phyloP scores from a whole-genome alignment of 2,113 vertebrate genomes.

The Rhinolophus sinicus region DNA sequence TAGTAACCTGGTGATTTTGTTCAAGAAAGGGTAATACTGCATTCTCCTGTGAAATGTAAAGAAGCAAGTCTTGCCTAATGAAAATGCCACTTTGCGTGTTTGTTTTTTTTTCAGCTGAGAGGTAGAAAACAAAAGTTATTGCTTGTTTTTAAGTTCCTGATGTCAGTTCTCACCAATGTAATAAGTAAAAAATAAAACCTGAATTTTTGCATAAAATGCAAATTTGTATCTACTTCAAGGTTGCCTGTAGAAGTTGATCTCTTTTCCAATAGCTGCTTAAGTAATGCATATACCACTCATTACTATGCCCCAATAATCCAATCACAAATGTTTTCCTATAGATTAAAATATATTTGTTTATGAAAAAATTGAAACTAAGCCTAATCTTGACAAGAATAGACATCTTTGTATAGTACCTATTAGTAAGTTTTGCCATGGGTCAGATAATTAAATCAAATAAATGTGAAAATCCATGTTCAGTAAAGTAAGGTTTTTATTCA shows the following conservation, averaged over 20 bases:
- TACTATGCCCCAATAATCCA: neutral
- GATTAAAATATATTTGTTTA: slow-evolving; percentile 14
- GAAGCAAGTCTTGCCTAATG: slow-evolving; percentile 40
- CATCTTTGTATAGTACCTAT: neutral
- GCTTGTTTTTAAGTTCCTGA: slow-evolving; percentile 3
- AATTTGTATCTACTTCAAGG: neutral
- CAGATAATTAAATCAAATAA: neutral
- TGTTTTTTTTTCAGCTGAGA: slow-evolving; percentile 49
- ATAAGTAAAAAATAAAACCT: slow-evolving; percentile 48
- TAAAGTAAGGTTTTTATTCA: slow-evolving; percentile 58
- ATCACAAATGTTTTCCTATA: neutral
- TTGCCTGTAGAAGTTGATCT: neutral
- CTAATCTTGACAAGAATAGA: neutral
- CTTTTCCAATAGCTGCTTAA: neutral
- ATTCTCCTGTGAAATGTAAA: slow-evolving; percentile 15
- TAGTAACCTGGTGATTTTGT: slow-evolving; percentile 52
- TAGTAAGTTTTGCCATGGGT: neutral
- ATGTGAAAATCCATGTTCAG: slow-evolving; percentile 27
- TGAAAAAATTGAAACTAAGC: neutral
- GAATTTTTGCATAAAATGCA: slow-evolving; percentile 50
- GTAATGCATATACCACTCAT: neutral
- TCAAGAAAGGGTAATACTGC: neutral
- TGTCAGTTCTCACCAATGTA: slow-evolving; percentile 16
- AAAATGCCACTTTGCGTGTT: neutral
- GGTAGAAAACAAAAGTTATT: neutral